These are phyloP conservation scores for Arrhamphus sclerolepis DNA, from an alignment of 2,797 vertebrate genomes.

Conservation along the genomic window DNA sequence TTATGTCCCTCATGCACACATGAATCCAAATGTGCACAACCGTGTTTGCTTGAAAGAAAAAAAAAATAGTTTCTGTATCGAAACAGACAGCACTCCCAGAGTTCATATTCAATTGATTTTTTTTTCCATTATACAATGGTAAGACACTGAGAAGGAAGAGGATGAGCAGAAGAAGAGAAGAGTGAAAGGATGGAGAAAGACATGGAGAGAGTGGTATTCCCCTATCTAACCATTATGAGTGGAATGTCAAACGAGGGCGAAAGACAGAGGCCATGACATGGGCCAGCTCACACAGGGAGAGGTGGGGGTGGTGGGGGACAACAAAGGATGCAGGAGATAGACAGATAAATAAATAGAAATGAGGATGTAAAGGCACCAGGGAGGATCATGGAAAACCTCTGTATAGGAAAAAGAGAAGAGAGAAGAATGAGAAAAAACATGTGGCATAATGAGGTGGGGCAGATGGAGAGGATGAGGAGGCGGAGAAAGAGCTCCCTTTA, in stretches of 20 bases:
- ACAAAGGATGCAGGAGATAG: background rate
- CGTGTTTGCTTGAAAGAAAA: conserved; percentile 33
- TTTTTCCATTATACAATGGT: conserved; percentile 66
- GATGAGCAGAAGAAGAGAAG: conserved; percentile 46
- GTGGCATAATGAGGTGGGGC: conserved; percentile 48
- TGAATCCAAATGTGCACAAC: conserved; percentile 34
- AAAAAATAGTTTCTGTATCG: conserved; percentile 54
- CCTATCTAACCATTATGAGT: conserved; percentile 85
- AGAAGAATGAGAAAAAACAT: conserved; percentile 16
- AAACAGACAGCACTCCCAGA: conserved; percentile 61
- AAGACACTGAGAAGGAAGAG: conserved; percentile 67
- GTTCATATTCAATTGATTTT: conserved; percentile 72
- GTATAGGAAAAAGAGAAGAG: conserved; percentile 30
- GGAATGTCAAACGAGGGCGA: conserved; percentile 82
- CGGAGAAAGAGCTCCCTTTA: conserved; percentile 46
- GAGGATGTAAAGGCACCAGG: conserved; percentile 36
- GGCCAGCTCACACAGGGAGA: conserved; percentile 74
- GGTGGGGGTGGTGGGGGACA: conserved; percentile 13
- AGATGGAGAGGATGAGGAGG: conserved; percentile 26
- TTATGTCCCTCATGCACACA: conserved; percentile 8
- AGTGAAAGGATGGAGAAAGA: conserved; percentile 73
- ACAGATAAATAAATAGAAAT: conserved; percentile 31
- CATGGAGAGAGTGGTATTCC: conserved; percentile 71
- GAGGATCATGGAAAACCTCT: conserved; percentile 18
- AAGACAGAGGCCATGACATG: conserved; percentile 77